Percentiles rank a stretch among this genome's conserved stretches.
Conservation (phyloP, 1,140 invertebrate species). For the Antheraea mylitta region DNA sequence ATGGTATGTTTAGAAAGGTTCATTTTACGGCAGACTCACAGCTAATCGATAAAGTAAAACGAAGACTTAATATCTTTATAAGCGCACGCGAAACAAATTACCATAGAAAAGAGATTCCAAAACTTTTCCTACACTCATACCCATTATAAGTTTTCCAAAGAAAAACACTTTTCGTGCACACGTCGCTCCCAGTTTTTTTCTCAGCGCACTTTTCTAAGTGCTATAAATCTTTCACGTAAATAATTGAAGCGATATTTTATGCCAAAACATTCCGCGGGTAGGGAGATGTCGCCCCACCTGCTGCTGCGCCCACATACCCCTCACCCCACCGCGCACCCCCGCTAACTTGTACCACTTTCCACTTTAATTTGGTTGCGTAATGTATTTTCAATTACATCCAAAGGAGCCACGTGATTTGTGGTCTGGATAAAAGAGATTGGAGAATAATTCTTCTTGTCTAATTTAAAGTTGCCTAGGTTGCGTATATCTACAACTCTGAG, state of each 20-base stretch:
- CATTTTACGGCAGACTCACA: too few relatives aligned
- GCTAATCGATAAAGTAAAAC: conserved; percentile 22
- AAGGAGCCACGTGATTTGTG: conserved; percentile 73
- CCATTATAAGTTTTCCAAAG: conserved; percentile 77
- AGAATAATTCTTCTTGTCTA: conserved; percentile 58
- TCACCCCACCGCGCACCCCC: conserved; percentile 27
- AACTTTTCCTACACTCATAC: conserved; percentile 70
- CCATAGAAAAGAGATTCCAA: conserved; percentile 76
- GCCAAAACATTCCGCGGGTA: conserved; percentile 76
- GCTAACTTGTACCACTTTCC: conserved; percentile 75
- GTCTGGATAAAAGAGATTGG: conserved; percentile 65
- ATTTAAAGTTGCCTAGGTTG: conserved; percentile 48
- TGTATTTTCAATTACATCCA: conserved; percentile 78
- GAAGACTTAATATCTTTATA: conserved; percentile 60
- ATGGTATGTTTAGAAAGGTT: too few relatives aligned
- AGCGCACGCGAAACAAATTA: conserved; percentile 74
- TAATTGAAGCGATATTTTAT: conserved; percentile 79
- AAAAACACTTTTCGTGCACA: conserved; percentile 77
- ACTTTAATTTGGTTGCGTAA: conserved; percentile 79
- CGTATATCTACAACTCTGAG: background rate
- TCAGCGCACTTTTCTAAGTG: conserved; percentile 76
- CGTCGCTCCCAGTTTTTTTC: conserved; percentile 74
- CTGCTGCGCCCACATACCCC: conserved; percentile 27
- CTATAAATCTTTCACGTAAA: conserved; percentile 78
- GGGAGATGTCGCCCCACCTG: conserved; percentile 69